phyloP scores from a whole-genome alignment of 2,888 invertebrate species.

The Oxyteleia sp. region DNA sequence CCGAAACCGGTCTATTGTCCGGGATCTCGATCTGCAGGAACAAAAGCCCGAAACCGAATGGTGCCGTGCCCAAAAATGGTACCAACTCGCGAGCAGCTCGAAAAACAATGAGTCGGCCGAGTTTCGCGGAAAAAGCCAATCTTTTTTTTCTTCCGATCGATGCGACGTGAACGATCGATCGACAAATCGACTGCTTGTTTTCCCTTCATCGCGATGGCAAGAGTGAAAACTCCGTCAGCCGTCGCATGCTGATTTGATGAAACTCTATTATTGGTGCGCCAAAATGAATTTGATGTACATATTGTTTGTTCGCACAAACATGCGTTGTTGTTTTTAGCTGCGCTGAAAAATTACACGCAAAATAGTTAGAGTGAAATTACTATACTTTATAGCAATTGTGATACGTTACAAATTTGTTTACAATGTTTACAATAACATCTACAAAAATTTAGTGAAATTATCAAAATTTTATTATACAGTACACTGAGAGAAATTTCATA shows the following conservation, averaged over 20 bases:
- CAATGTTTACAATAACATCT: too few species aligned
- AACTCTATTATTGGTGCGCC: conserved; percentile 8
- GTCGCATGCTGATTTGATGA: conserved; percentile 36
- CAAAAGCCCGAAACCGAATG: conserved; percentile 56
- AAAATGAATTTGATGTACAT: conserved; percentile 22
- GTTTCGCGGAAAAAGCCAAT: conserved; percentile 43
- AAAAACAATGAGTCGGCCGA: conserved; percentile 80
- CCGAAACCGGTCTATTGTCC: conserved; percentile 43
- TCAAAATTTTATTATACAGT: too few species aligned
- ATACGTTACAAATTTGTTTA: too few species aligned
- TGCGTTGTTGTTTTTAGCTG: conserved; percentile 7
- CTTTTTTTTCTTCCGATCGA: conserved; percentile 37
- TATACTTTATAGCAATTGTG: too few species aligned
- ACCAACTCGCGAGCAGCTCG: conserved; percentile 64
- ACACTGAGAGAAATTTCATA: too few species aligned
- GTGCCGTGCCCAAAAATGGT: conserved; percentile 40
- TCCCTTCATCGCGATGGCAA: conserved; percentile 30
- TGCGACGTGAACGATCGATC: conserved; percentile 14
- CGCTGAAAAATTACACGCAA: too few species aligned
- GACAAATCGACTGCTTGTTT: conserved; percentile 39
- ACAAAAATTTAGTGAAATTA: too few species aligned
- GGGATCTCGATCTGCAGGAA: conserved; percentile 35
- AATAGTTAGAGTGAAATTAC: too few species aligned
- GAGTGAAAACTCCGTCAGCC: conserved; percentile 27
- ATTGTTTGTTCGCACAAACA: conserved; percentile 15